Base-by-base conservation (phyloP, 1,140 invertebrate genomes). In the Drosophila suzukii region DNA sequence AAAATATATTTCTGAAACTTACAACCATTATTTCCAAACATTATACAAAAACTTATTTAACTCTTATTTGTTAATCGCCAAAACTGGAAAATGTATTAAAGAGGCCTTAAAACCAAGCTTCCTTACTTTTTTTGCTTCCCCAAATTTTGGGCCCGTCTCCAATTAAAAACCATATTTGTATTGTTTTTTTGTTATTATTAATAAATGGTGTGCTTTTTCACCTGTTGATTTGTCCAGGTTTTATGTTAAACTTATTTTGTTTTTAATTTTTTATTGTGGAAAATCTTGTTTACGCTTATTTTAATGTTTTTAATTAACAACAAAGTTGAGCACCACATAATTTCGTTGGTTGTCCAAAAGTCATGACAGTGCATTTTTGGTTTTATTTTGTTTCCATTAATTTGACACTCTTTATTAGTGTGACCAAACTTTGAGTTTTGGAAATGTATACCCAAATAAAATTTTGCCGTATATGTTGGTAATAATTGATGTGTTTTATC, bases 281-380 rank as follows among this genome's bases (percentile, higher is more conserved):
- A 65, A 36, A 60, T 47, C 24, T 47, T 38, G 62, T 46, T 39
- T 58, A 47, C 43, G 15, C 15, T 4, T 7, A 32, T 67, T 43
- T 61, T 61, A 67, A 50, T 34, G 36, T 39, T 44, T 50, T 61
- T 49, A 66, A 66, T 66, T 66, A 66, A 60, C 56, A 34, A 50
- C 24, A 60, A 60, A 49, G 36, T 43, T 41, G 44, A 13, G 7
- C 27, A 41, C 13, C 34, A 41, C 57, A 61, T 34, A 46, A 47
- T 62, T 67, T 62, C n/a, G 43, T 41, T 27, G 36, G 34, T 46
- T 61, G 36, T 50, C 44, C 50, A 61, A 67, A 61, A 15, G 24
- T 13, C 57, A 67, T 67, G 63, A 67, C 57, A 10, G 46, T 62
- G 34, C 34, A 41, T 32, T 62, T 67, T 67, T 58, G 39, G 12